A percentile compares a stretch with the other conserved stretches of the same genome.
These are phyloP conservation scores for Cephus pulcher DNA, from an alignment of 2,888 invertebrate species.

Conservation along the genomic window DNA sequence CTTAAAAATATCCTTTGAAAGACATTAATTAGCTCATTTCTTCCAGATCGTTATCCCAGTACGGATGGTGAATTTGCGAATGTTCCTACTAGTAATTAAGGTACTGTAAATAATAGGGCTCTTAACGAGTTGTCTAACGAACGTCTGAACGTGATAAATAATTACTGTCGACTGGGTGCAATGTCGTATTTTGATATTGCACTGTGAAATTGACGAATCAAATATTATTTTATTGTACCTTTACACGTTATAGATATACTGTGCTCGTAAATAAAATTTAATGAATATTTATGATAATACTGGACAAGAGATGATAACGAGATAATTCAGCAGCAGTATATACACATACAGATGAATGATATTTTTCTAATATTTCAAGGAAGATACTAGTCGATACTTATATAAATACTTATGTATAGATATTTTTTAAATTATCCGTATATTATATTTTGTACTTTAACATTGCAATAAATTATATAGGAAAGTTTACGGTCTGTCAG, in stretches of 20 bases:
- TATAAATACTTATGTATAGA: neutral
- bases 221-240: neutral
- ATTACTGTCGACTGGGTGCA: neutral
- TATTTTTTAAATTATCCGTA: neutral
- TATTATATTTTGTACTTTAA: constrained; percentile 11
- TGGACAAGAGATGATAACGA: neutral
- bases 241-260: neutral
- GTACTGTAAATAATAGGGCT: constrained; percentile 17
- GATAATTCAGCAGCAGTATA: neutral
- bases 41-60: neutral
- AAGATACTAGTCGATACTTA: constrained; percentile 30
- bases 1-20: neutral
- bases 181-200: neutral
- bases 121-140: neutral
- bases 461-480: constrained; percentile 36
- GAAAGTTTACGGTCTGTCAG: constrained; percentile 14
- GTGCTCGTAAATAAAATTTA: neutral
- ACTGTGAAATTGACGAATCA: neutral
- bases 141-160: neutral
- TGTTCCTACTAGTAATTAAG: constrained; percentile 36
- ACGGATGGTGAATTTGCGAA: constrained; percentile 6
- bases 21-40: neutral
- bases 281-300: neutral
- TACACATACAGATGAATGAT: neutral
- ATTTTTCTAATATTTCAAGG: constrained; percentile 9